Base-by-base conservation (phyloP, 1,140 invertebrate genomes). In the Trialeurodes vaporariorum region DNA sequence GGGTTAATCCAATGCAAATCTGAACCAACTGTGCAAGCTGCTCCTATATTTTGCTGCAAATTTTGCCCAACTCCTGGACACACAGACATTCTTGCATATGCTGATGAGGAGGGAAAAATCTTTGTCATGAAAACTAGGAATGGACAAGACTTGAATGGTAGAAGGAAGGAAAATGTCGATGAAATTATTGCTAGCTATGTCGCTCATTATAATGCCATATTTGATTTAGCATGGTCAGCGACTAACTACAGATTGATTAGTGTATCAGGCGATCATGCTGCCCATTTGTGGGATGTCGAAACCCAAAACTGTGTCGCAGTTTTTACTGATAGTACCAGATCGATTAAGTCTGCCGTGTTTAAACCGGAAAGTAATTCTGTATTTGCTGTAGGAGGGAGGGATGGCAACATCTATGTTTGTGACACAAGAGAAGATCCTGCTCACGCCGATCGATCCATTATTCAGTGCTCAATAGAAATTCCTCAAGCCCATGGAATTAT, bases 201-300 rank as follows among this genome's bases (percentile, higher is more conserved):
- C 34, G 90, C 88, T 60, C 93, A 96, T 76, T 83, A 83, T 70
- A 94, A 94, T 83, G 91, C 92, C 21, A 88, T 94, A 22, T 94
- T 94, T 78, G 93, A 96, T 77, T 72, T 94, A 60, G 86, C 88
- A 9, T 96, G 93, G 92, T 85, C 88, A 77, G 86, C 87, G 2
- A 79, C 83, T 0, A 82, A 89, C 69, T 83, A 86, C 77, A 87
- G 87, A 71, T 81, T 94, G 40, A 83, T 94, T 2, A 92, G 90
- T 61, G 91, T 86, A 1, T 91, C 91, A 64, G 92, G 91, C 2
- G 92, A 96, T 77, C 90, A 93, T 72, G 87, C 87, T 0, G 86
- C 87, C 0, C 79, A 83, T 61, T 76, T 94, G 0, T 92, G 89
- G 86, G 88, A 93, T 76, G 76, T 87, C 1, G 73, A 78, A 21